Base-by-base conservation (phyloP, 2,888 invertebrate genomes). In the Cinara cedri region DNA sequence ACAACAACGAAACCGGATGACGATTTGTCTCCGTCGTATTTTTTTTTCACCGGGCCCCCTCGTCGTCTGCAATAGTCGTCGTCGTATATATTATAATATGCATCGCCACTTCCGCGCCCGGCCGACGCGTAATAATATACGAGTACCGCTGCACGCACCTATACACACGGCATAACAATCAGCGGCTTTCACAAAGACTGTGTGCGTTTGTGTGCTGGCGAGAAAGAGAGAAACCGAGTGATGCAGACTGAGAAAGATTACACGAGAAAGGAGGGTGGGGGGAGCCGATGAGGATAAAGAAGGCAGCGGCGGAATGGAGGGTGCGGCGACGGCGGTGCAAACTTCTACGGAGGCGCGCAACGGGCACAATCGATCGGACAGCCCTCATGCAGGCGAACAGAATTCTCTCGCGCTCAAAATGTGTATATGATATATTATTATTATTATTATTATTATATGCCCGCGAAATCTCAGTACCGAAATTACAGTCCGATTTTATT, bases 331-430 rank as follows among this genome's bases (percentile, higher is more conserved):
- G 16, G 16, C 51, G 13, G 13, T 19, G 63, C 19, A 19, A 24
- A 60, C 63, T 11, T 63, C 42, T 13, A 51, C 51, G 8, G 8
- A 19, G 19, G 63, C 44, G 19, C 44, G 44, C 19, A 3, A 19
- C 19, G 19, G 44, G 13, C 44, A 14, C 63, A 65, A 65, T 65
- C 63, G 63, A 65, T 65, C 44, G 63, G 14, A 44, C 21, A 13
- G 19, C 63, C 42, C 21, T 14, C 63, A 6, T 34, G 34, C 34
- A 34, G 34, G 34, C 34, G 34, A 34, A 6, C 34, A 34, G 34
- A 34, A n/a, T n/a, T n/a, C n/a, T 42, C 42, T 13, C 63, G 13
- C n/a, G 34, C 11, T 19, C n/a, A 63, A 63, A 34, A 34, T 34
- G 34, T 19, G 34, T 42, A 63, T 13, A 34, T 11, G 19, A 34